Conservation (phyloP, 2,113 vertebrate species). For the Chlorodrepanis virens region DNA sequence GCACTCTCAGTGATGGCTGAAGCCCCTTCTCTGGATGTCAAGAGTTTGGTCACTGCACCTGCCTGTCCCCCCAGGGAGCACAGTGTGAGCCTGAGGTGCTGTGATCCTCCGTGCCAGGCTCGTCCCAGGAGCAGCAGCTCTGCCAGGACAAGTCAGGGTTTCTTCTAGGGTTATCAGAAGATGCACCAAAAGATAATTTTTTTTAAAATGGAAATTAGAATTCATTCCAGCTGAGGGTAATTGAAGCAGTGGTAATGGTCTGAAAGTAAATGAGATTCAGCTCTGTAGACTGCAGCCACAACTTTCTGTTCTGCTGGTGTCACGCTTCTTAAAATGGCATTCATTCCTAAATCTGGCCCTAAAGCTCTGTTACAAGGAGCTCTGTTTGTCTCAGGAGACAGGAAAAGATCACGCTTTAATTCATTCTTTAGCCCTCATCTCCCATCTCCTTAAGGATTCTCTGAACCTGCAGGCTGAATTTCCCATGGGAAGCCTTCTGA, state of each 20-base stretch:
- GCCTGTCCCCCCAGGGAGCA: not conserved
- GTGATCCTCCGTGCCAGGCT: accelerated
- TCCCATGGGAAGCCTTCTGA: not conserved
- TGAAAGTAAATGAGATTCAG: conserved; percentile 24
- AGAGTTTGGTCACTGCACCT: not conserved
- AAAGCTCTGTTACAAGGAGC: not conserved
- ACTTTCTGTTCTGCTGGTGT: not conserved
- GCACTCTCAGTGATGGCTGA: not conserved
- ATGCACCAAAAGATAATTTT: not conserved
- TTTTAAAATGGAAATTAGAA: not conserved
- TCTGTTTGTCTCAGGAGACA: not conserved
- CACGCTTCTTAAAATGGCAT: not conserved
- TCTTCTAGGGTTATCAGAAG: not conserved
- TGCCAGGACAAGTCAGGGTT: not conserved
- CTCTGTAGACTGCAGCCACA: not conserved
- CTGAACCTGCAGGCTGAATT: not conserved
- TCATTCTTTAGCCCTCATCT: not conserved
- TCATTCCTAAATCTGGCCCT: not conserved
- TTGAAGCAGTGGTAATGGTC: not conserved
- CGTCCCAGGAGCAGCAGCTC: not conserved
- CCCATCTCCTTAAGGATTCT: not conserved
- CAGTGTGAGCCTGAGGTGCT: not conserved
- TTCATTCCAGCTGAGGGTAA: conserved; percentile 13
- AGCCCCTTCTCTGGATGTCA: not conserved
- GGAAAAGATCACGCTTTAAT: not conserved